Evolutionary conservation across 2,888 invertebrate genomes (phyloP), one percentile per base, ranked within the genome.

Genomic region (Melangyna quadrimaculata): DNA sequence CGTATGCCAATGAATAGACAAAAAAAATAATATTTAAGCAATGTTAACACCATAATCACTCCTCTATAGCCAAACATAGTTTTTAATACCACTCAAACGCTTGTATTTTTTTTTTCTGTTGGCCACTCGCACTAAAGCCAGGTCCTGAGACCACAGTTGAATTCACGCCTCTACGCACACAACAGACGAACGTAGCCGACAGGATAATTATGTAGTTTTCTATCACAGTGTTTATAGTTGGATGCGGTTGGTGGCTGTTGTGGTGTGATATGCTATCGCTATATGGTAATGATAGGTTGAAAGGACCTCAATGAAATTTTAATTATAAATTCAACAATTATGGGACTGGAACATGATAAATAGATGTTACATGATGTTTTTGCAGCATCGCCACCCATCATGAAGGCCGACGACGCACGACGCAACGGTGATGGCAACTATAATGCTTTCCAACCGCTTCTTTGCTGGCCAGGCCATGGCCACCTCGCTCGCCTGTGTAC

Each of bases 321-420:
- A 86, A 86, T 86, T 81, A 86, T 81, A 81, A 81, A 81, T 86
- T 86, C 86, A 86, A 81, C 86, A 86, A 86, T 86, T 86, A 86
- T 81, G 80, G 57, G 78, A 70, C 77, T 86, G 86, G 63, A 81
- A 86, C 86, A 86, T 86, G 86, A 86, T 81, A 86, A 81, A 86
- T 86, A 86, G 86, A 78, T 86, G 86, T 86, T 78, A 86, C 86
- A 86, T 73, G 80, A 81, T 86, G 86, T 86, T 86, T 86, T 86
- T 81, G 86, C 77, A 77, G 77, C 77, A 65, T 81, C 80, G 51
- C 86, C 80, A 81, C 77, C 80, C 80, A 70, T 55, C 45, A 24
- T 48, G 22, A 5, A 1, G 48, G 17, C 10, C 40, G 7, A n/a
- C n/a, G n/a, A n/a, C n/a, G n/a, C n/a, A n/a, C n/a, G n/a, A n/a